phyloP scores from a whole-genome alignment of 92 coral and sea anemone species.

The Siderastrea siderea region DNA sequence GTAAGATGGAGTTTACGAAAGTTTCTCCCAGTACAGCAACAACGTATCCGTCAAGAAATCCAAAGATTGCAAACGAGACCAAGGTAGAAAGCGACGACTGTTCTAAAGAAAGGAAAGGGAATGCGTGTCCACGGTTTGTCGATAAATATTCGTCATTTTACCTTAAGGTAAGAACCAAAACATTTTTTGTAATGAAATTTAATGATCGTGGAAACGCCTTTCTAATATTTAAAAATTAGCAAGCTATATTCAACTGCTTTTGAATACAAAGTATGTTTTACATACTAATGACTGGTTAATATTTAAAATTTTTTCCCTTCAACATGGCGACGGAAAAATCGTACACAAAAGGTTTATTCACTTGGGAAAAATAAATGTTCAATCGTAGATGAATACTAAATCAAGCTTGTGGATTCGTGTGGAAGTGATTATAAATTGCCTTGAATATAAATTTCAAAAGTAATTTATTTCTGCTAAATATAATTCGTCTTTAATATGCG shows the following conservation, averaged over 20 bases:
- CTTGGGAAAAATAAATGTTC: neutral
- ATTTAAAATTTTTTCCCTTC: neutral
- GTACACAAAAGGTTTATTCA: neutral
- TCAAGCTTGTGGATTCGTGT: neutral
- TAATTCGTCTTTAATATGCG: too few relatives aligned
- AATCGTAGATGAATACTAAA: neutral
- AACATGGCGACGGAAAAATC: neutral
- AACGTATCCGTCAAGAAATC: neutral
- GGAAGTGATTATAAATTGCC: neutral
- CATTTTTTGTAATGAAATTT: neutral
- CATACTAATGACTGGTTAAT: neutral
- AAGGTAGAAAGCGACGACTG: neutral
- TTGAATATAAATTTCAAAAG: neutral
- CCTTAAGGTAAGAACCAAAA: conserved; percentile 25
- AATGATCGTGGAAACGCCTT: conserved; percentile 2
- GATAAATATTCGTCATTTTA: conserved; percentile 54
- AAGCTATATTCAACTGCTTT: neutral
- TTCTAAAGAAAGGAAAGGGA: neutral
- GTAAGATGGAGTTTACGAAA: neutral
- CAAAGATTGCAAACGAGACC: neutral
- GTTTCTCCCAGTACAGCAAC: neutral
- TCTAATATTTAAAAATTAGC: neutral
- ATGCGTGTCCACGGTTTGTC: conserved; percentile 22
- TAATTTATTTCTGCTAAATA: neutral
- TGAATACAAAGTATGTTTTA: neutral